Evolutionary conservation across 2,797 vertebrate genomes (phyloP).

Genomic region (Spinibarbus caldwelli): DNA sequence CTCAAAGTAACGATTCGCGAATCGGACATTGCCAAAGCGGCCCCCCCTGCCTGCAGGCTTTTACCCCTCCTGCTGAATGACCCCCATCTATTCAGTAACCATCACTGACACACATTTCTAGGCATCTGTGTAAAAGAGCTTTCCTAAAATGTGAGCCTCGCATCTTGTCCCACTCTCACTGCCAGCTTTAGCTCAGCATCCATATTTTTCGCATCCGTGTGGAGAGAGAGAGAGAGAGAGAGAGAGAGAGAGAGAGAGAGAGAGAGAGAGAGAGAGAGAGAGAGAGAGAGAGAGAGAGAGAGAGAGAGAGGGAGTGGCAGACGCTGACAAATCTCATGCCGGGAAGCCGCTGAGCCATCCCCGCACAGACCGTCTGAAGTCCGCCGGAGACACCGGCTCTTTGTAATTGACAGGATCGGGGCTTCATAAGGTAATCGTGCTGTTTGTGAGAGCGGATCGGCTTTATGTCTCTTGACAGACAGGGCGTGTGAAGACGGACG

Average conservation of each 20-base stretch:
- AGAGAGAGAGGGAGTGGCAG: constrained; percentile 87
- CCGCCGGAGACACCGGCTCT: constrained; percentile 49
- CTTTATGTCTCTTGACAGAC: constrained; percentile 43
- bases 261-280: too few relatives aligned
- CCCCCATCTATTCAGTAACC: constrained; percentile 1
- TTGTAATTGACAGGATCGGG: constrained; percentile 53
- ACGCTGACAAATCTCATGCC: constrained; percentile 60
- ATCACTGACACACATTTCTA: background rate
- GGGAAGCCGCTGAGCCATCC: constrained; percentile 49
- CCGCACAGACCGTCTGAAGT: constrained; percentile 59
- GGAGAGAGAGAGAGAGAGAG: constrained; percentile 32
- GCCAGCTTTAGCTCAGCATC: too few relatives aligned
- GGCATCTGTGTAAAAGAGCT: constrained; percentile 19
- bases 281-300: too few relatives aligned
- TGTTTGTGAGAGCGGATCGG: constrained; percentile 33
- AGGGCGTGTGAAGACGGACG: constrained; percentile 43
- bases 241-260: constrained; percentile 69
- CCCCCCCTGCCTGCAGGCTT: background rate
- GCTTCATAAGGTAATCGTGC: constrained; percentile 68
- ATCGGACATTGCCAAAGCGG: background rate
- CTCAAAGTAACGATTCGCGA: constrained; percentile 6
- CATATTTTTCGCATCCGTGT: constrained; percentile 80
- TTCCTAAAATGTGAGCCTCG: constrained; percentile 43
- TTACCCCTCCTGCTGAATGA: background rate
- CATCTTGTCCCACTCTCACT: constrained; percentile 65